Conservation (phyloP, 35 echinoderm and acorn worm species). For the Stichopus chloronotus region DNA sequence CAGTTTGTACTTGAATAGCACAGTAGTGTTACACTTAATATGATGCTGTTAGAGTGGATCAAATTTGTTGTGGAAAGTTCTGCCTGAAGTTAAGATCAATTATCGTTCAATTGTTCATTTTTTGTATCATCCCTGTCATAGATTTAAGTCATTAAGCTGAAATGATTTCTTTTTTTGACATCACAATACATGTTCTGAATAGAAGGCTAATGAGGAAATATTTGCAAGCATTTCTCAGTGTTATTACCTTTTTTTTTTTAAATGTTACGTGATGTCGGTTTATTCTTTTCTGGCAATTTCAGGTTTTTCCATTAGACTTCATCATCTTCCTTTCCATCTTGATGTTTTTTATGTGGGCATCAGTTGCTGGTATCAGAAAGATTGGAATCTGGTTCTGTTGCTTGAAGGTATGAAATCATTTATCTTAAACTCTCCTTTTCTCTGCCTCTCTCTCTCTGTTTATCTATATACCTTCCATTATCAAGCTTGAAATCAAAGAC, state of each 20-base stretch:
- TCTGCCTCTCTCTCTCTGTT: not conserved
- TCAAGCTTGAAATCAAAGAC: not conserved
- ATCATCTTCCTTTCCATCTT: slow-evolving; percentile 72
- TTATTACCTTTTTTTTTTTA: not conserved
- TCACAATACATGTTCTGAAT: no score
- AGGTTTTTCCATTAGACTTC: slow-evolving; percentile 88
- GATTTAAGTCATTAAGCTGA: no score
- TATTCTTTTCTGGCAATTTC: not conserved
- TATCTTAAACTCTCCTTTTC: not conserved
- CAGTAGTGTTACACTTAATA: no score
- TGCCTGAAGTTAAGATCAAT: no score
- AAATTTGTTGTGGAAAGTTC: no score
- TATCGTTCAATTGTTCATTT: no score
- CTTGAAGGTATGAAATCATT: slow-evolving; percentile 42
- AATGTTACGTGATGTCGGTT: not conserved
- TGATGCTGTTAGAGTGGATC: no score
- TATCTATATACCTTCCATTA: not conserved
- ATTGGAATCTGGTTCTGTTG: slow-evolving; percentile 95
- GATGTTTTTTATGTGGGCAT: slow-evolving; percentile 76
- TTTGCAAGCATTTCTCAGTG: no score
- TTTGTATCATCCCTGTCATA: no score
- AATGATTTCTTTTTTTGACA: no score
- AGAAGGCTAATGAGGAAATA: no score
- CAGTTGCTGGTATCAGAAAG: slow-evolving; percentile 80
- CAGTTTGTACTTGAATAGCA: no score